Base-by-base conservation (phyloP, 2,888 invertebrate genomes). In the Thelaira solivaga region DNA sequence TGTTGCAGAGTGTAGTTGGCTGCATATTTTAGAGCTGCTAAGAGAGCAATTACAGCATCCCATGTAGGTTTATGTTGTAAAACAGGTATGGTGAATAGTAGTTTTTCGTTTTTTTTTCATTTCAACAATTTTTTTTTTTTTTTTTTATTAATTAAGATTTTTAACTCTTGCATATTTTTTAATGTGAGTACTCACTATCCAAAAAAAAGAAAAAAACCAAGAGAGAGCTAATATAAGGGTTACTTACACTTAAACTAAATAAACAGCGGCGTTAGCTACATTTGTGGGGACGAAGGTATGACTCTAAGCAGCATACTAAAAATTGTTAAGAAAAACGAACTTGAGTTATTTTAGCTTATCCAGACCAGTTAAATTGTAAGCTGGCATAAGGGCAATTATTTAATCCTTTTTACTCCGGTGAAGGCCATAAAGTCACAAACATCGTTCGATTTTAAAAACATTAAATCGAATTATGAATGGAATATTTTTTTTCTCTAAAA, bases 71-170 rank as follows among this genome's bases (percentile, higher is more conserved):
- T 45, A 41, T 59, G 74, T 65, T 71, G 74, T 78, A 74, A 71
- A 74, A 74, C 78, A 78, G 74, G 74, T 78, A 69, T 74, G 78
- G 78, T 78, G 78, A 78, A 77, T 53, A 26, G 47, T 47, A 49
- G 10, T 59, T 43, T n/a, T 2, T 16, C 13, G 6, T 39, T 7
- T 59, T 71, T 39, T 41, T 67, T 47, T 13, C 7, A 16, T 59
- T 18, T 43, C 18, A 59, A 57, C 11, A 29, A 6, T 39, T 7
- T 57, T n/a, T n/a, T n/a, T n/a, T n/a, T n/a, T 39, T 47, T 26
- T 53, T 64, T 76, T 57, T 39, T 69, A 64, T 69, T 75, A 67
- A 77, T 67, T 71, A 73, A 49, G 61, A 78, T 69, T 75, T 76
- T 72, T 55, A 36, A 18, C 47, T 75, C 75, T 76, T 69, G 22